Evolutionary conservation across 2,113 vertebrate species (phyloP).

Genomic region (Beaufortia kweichowensis): DNA sequence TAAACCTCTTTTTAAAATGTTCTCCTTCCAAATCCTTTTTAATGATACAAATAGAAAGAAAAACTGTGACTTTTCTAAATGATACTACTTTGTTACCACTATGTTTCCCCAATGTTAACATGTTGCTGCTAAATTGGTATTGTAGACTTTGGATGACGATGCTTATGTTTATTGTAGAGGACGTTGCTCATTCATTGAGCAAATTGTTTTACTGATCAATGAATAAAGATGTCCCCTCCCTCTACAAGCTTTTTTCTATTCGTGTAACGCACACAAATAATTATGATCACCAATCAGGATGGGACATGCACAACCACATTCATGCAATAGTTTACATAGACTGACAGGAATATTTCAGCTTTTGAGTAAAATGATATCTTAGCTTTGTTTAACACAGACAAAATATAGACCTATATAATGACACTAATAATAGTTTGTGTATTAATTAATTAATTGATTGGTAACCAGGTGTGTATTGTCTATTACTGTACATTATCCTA

Average conservation of each 20-base stretch:
- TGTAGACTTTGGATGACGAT: slow-evolving; percentile 83
- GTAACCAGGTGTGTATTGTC: too few relatives aligned
- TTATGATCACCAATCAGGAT: too few relatives aligned
- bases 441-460: too few relatives aligned
- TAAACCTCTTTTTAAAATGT: slow-evolving; percentile 64
- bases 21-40: slow-evolving; percentile 74
- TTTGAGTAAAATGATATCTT: too few relatives aligned
- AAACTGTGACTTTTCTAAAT: slow-evolving; percentile 89
- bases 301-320: too few relatives aligned
- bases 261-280: not conserved
- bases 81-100: slow-evolving; percentile 92
- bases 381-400: too few relatives aligned
- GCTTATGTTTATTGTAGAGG: slow-evolving; percentile 84
- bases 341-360: too few relatives aligned
- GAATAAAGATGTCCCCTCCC: slow-evolving; percentile 86
- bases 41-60: slow-evolving; percentile 84
- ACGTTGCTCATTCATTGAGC: slow-evolving; percentile 82
- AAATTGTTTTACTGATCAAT: slow-evolving; percentile 75
- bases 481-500: too few relatives aligned
- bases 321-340: too few relatives aligned
- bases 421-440: too few relatives aligned
- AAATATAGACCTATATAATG: too few relatives aligned
- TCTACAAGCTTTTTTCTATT: slow-evolving; percentile 42
- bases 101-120: slow-evolving; percentile 86
- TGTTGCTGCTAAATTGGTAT: slow-evolving; percentile 97